These are phyloP conservation scores for Eolophus roseicapilla DNA, from an alignment of 2,113 vertebrate genomes.

Conservation along the genomic window DNA sequence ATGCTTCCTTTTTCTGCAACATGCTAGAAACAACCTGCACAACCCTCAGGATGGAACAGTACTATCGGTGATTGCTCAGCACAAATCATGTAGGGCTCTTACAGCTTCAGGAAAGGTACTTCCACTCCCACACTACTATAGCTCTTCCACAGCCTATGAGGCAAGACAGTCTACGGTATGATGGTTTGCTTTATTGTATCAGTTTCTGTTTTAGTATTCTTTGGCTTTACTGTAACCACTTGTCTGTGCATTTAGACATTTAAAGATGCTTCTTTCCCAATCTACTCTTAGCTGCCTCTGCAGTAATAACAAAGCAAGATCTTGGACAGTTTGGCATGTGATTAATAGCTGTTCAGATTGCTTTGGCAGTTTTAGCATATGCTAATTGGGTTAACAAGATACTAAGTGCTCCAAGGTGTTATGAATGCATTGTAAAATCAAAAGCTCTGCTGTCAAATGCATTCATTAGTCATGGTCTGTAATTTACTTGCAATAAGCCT, in stretches of 20 bases:
- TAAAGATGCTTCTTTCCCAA: neutral
- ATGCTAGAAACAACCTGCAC: neutral
- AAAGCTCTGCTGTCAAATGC: neutral
- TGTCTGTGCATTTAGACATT: neutral
- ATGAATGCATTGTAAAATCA: conserved; percentile 28
- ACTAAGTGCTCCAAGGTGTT: conserved; percentile 45
- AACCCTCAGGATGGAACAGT: neutral
- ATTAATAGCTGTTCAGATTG: conserved; percentile 36
- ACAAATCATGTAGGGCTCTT: neutral
- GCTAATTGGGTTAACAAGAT: conserved; percentile 52
- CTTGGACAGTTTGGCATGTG: neutral
- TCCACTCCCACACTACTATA: neutral
- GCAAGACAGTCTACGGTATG: neutral
- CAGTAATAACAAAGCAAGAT: neutral
- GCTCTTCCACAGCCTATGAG: neutral
- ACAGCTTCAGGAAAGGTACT: neutral
- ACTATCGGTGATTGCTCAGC: neutral
- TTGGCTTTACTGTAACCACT: neutral
- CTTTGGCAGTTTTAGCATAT: conserved; percentile 19
- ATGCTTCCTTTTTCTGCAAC: neutral
- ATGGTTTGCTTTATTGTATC: neutral
- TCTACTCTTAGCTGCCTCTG: neutral
- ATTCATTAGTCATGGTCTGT: neutral
- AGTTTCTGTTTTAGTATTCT: neutral
- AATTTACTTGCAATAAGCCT: neutral